These are phyloP conservation scores for Drosophila koepferae DNA, from an alignment of 2,888 invertebrate genomes.

Conservation along the genomic window DNA sequence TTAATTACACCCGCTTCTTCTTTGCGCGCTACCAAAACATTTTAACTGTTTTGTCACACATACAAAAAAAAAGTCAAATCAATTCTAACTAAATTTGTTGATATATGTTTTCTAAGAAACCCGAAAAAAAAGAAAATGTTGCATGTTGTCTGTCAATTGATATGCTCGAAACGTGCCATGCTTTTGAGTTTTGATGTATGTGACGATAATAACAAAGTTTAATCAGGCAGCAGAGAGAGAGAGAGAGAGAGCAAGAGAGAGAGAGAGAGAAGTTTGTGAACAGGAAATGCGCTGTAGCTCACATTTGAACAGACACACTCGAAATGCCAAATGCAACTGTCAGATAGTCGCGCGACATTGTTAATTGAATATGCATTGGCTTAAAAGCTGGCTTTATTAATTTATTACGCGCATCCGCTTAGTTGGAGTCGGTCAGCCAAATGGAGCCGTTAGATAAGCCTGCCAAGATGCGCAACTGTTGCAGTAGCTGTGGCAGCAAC, in stretches of 20 bases:
- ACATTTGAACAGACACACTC: conserved; percentile 40
- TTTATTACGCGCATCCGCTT: conserved; percentile 82
- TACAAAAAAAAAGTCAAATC: background rate
- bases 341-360: conserved; percentile 74
- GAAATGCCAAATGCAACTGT: conserved; percentile 72
- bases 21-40: background rate
- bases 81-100: conserved; percentile 17
- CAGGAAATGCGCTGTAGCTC: conserved; percentile 56
- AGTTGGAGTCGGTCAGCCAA: conserved; percentile 35
- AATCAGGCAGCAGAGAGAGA: background rate
- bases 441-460: conserved; percentile 77
- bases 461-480: conserved; percentile 37
- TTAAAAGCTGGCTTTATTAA: conserved; percentile 79
- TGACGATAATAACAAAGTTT: conserved; percentile 37
- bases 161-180: conserved; percentile 41
- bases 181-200: conserved; percentile 17
- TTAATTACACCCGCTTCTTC: background rate
- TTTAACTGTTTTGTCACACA: background rate
- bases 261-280: conserved; percentile 5
- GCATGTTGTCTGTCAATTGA: conserved; percentile 31
- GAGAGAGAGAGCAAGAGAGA: background rate
- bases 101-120: conserved; percentile 10
- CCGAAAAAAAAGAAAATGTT: conserved; percentile 16
- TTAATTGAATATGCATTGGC: conserved; percentile 81
- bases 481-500: conserved; percentile 7